A percentile compares a stretch with the other conserved stretches of the same genome.
Conservation (phyloP, 2,797 vertebrate genomes). For the Urophycis tenuis region DNA sequence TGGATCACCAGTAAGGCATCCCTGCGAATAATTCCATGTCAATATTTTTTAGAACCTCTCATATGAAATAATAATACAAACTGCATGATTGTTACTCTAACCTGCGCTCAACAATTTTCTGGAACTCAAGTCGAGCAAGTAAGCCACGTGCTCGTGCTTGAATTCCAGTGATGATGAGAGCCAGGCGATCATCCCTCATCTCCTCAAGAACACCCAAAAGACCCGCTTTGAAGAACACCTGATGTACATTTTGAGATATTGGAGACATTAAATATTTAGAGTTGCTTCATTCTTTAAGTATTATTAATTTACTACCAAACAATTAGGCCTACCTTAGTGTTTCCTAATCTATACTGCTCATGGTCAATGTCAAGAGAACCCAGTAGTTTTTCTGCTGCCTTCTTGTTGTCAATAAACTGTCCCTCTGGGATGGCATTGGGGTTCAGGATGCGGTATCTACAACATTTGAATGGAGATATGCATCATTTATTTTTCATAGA, state of each 20-base stretch:
- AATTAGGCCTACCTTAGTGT: constrained; percentile 68
- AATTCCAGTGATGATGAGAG: constrained; percentile 77
- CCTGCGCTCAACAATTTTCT: constrained; percentile 79
- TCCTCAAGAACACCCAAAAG: constrained; percentile 81
- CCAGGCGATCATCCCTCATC: constrained; percentile 80
- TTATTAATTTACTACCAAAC: too few relatives aligned
- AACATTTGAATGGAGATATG: not conserved
- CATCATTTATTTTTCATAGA: too few relatives aligned
- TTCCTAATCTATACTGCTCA: constrained; percentile 78
- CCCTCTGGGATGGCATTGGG: constrained; percentile 79
- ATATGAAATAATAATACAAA: not conserved
- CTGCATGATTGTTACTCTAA: constrained; percentile 33
- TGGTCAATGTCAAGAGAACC: constrained; percentile 77
- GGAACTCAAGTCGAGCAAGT: constrained; percentile 76
- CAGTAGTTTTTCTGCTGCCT: constrained; percentile 80
- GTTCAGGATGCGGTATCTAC: constrained; percentile 82
- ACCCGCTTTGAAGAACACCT: constrained; percentile 88
- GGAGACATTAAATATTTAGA: not conserved
- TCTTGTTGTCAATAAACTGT: constrained; percentile 83
- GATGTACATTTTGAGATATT: not conserved
- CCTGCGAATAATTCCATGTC: constrained; percentile 23
- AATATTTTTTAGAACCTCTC: not conserved
- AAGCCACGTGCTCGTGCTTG: constrained; percentile 74
- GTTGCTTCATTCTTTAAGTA: too few relatives aligned
- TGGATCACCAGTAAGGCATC: constrained; percentile 67